These are phyloP conservation scores for Falco novaeseelandiae DNA, from an alignment of 2,797 vertebrate genomes.

Conservation along the genomic window DNA sequence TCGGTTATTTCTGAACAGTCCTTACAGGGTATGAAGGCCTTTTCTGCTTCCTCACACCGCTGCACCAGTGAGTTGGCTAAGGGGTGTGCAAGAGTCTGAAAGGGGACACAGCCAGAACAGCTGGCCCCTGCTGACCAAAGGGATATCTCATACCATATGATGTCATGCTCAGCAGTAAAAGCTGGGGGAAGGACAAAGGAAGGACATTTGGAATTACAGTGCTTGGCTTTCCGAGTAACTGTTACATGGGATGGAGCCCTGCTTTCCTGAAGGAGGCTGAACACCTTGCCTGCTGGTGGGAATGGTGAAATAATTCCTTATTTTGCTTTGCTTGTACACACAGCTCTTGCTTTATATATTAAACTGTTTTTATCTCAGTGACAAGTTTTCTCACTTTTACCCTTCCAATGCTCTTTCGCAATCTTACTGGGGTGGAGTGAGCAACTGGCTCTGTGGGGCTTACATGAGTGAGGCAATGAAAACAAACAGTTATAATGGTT, in stretches of 20 bases:
- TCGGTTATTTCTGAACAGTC: not conserved
- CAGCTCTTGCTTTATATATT: not conserved
- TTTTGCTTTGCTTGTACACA: not conserved
- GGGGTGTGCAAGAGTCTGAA: not conserved
- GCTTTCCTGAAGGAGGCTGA: not conserved
- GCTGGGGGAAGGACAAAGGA: not conserved
- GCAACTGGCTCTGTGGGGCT: not conserved
- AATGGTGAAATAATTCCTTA: not conserved
- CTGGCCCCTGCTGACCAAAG: not conserved
- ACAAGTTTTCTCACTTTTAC: not conserved
- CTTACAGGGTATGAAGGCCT: not conserved
- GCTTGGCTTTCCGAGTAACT: not conserved
- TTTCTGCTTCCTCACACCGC: not conserved
- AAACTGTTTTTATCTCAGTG: not conserved
- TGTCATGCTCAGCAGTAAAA: too few species aligned
- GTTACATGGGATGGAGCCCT: rapidly evolving
- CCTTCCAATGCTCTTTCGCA: not conserved
- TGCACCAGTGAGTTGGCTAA: rapidly evolving
- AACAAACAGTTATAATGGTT: not conserved
- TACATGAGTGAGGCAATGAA: not conserved
- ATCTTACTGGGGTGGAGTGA: not conserved
- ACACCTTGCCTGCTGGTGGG: not conserved
- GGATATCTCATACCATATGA: not conserved
- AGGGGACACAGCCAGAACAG: not conserved
- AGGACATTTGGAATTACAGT: not conserved